These are phyloP conservation scores for Perizoma affinitatum DNA, from an alignment of 2,888 invertebrate species.

Conservation along the genomic window DNA sequence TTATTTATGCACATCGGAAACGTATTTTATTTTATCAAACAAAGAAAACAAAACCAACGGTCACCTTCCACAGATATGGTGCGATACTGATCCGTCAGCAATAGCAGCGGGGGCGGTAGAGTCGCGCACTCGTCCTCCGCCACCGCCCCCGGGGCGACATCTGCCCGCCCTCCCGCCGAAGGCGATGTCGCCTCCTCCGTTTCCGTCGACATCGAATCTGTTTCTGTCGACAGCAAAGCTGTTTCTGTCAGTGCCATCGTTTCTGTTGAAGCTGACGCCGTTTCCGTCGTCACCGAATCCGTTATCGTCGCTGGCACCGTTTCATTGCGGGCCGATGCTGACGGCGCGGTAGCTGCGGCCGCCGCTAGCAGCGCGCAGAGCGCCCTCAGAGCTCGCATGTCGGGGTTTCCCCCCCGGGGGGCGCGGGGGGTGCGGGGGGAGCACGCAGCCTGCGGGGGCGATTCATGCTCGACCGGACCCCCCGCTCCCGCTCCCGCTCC, in stretches of 20 bases:
- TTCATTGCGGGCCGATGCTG: too few relatives aligned
- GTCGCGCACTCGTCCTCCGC: background rate
- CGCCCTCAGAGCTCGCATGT: background rate
- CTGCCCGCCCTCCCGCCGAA: background rate
- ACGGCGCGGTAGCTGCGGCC: background rate
- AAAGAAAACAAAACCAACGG: background rate
- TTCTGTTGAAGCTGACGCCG: too few relatives aligned
- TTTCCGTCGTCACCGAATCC: too few relatives aligned
- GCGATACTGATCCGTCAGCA: background rate
- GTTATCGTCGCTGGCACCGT: too few relatives aligned
- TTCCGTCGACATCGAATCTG: background rate
- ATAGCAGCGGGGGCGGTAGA: background rate
- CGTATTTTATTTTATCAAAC: too few relatives aligned
- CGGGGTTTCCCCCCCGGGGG: too few relatives aligned
- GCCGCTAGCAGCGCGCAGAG: constrained; percentile 7
- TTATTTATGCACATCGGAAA: too few relatives aligned
- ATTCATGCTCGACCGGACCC: background rate
- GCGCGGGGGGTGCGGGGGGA: too few relatives aligned
- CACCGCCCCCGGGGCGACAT: background rate
- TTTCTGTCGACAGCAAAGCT: background rate
- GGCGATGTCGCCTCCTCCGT: background rate
- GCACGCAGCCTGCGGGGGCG: background rate
- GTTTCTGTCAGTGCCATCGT: too few relatives aligned
- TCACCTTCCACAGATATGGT: background rate
- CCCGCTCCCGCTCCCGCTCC: too few relatives aligned